Base-by-base conservation (phyloP, 2,797 vertebrate genomes). In the Melanotaenia boesemani region DNA sequence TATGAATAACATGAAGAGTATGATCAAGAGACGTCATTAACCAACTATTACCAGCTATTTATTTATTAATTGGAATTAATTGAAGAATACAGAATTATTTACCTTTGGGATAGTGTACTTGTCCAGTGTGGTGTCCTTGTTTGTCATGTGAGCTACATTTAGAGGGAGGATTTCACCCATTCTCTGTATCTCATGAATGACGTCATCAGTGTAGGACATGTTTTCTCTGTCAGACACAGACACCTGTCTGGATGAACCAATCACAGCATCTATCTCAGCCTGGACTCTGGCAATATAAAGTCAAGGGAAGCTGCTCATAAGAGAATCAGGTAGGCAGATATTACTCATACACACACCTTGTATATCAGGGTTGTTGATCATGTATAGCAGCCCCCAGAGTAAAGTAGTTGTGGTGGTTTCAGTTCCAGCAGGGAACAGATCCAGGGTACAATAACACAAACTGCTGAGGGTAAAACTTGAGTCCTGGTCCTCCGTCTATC, bases 81-180 rank as follows among this genome's bases (percentile, higher is more conserved):
- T n/a, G n/a, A n/a, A n/a, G n/a, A n/a, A n/a, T n/a, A n/a, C n/a
- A n/a, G 15, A 18, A 3, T 30, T 1, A 2, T 20, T 3, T 70
- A 96, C 96, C 94, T 97, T 96, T 30, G 95, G 96, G 60, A 97
- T 73, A 1, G 52, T 37, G 82, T 92, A 96, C 1, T 92, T 89
- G 46, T 79, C 86, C 3, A 97, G 0, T 0, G 18, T 74, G 0
- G 93, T 91, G 10, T 96, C 94, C 6, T 30, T 87, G 0, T 0
- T 1, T 0, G 94, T 20, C 74, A 75, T 2, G 28, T 83, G 88
- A n/a, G 79, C 46, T 0, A 60, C 0, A 79, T 80, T 94, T 1
- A 95, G 15, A 0, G 96, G 96, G 0, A 95, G 0, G 0, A 97
- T 93, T 57, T 95, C 88, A 10, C 73, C 75, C 83, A 92, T 93